Evolutionary conservation across 92 coral and sea anemone genomes (phyloP).

Genomic region (Phenganax subtilis): DNA sequence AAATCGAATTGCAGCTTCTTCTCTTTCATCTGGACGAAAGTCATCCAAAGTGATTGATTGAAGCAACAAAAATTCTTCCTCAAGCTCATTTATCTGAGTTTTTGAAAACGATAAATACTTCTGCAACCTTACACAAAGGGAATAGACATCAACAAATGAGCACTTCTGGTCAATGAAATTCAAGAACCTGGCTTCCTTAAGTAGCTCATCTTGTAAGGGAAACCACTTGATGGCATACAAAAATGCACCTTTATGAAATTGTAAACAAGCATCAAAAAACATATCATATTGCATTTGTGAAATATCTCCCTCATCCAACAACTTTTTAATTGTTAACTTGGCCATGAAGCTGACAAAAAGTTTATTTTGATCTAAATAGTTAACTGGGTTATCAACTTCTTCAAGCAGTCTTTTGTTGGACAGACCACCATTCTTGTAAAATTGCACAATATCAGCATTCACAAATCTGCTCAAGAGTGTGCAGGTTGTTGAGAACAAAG

Average conservation of each 20-base stretch:
- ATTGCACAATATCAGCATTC: too few relatives aligned
- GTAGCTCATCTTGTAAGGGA: not conserved
- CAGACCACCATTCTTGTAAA: too few relatives aligned
- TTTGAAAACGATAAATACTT: not conserved
- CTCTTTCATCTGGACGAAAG: not conserved
- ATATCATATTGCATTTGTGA: constrained; percentile 2
- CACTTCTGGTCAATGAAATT: not conserved
- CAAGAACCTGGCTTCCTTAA: not conserved
- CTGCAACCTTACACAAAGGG: not conserved
- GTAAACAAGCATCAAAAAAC: constrained; percentile 18
- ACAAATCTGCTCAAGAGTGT: too few relatives aligned
- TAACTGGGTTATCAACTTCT: too few relatives aligned
- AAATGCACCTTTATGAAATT: constrained; percentile 1
- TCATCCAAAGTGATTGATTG: not conserved
- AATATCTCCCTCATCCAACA: not conserved
- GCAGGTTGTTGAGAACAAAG: too few relatives aligned
- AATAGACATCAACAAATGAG: not conserved
- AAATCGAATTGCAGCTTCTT: constrained; percentile 14
- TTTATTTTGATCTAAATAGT: too few relatives aligned
- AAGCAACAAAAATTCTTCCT: not conserved
- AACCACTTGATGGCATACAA: constrained; percentile 5
- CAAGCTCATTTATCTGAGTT: constrained; percentile 5
- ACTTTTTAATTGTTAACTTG: not conserved
- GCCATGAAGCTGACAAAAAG: not conserved
- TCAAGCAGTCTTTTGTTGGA: too few relatives aligned